phyloP scores from a whole-genome alignment of 2,888 invertebrate genomes.

The Piscicola geometra region DNA sequence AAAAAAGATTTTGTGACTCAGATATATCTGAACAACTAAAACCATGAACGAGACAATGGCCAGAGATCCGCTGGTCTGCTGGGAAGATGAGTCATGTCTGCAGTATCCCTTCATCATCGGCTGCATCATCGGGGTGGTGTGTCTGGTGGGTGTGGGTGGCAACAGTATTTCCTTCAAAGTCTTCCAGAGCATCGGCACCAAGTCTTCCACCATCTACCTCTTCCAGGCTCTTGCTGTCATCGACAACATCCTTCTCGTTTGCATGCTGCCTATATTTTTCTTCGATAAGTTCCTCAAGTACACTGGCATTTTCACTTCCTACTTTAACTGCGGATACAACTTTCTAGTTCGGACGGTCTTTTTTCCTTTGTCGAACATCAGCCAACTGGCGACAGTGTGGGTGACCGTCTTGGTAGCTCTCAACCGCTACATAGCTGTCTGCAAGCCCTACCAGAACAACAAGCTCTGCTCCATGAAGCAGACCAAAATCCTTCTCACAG shows the following conservation, averaged over 20 bases:
- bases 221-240: constrained; percentile 43
- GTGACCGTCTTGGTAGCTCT: constrained; percentile 43
- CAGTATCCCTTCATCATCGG: background rate
- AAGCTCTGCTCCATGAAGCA: constrained; percentile 40
- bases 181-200: constrained; percentile 43
- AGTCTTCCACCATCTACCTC: constrained; percentile 45
- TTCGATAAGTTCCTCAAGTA: constrained; percentile 40
- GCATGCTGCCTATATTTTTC: constrained; percentile 41
- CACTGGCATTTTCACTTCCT: constrained; percentile 33
- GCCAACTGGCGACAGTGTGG: constrained; percentile 44
- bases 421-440: constrained; percentile 44
- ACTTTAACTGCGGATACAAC: constrained; percentile 15
- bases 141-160: constrained; percentile 42
- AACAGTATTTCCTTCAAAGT: constrained; percentile 42
- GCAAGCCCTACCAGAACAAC: constrained; percentile 41
- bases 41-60: background rate
- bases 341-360: constrained; percentile 40
- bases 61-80: background rate
- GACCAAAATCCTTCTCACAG: constrained; percentile 39
- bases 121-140: constrained; percentile 25
- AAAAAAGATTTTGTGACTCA: too few relatives aligned
- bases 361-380: constrained; percentile 39
- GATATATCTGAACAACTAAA: background rate
- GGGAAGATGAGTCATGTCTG: background rate
- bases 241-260: constrained; percentile 41